Conservation (phyloP, 2,888 invertebrate species). For the Hartigia nigra region DNA sequence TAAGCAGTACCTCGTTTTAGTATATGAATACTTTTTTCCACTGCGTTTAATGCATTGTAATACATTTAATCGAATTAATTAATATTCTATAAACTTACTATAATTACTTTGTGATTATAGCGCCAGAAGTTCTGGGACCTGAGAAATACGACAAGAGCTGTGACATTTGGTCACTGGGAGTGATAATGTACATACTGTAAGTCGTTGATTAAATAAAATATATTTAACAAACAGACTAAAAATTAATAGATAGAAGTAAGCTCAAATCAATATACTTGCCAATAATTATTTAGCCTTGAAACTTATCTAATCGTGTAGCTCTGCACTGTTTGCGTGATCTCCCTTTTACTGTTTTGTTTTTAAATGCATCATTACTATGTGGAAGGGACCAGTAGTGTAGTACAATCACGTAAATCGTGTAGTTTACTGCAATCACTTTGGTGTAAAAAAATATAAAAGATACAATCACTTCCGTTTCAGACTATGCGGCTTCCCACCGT, state of each 20-base stretch:
- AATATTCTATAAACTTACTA: not conserved
- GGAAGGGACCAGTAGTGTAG: not conserved
- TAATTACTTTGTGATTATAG: constrained; percentile 60
- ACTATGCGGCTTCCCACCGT: constrained; percentile 98
- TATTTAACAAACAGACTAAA: not conserved
- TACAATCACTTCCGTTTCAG: constrained; percentile 52
- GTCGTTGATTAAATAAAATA: constrained; percentile 53
- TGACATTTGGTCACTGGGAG: constrained; percentile 99
- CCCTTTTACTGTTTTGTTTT: not conserved
- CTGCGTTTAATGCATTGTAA: not conserved
- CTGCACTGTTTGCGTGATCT: not conserved
- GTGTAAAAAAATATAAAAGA: not conserved
- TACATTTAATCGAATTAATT: not conserved
- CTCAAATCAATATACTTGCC: not conserved
- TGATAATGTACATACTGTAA: constrained; percentile 98
- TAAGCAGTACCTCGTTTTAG: not conserved
- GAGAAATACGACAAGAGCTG: constrained; percentile 99
- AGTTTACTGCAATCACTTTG: not conserved
- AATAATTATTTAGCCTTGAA: not conserved
- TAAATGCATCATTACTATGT: not conserved
- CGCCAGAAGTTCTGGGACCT: constrained; percentile 91
- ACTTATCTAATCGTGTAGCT: constrained; percentile 4
- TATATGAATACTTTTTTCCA: not conserved
- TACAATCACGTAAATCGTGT: not conserved
- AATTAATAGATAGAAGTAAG: not conserved